Conservation (phyloP, 2,113 vertebrate genomes). For the Eira barbara region DNA sequence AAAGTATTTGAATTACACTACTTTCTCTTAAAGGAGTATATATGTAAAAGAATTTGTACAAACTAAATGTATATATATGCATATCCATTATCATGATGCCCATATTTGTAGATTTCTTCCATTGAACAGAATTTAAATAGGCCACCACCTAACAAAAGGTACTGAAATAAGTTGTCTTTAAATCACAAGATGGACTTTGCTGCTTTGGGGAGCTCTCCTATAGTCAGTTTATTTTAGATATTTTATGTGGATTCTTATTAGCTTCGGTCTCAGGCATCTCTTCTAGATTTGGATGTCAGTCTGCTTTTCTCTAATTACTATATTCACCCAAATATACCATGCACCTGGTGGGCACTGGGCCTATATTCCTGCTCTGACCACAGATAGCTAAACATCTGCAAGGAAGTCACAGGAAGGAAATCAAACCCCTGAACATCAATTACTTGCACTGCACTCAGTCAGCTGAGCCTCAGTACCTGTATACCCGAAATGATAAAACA, state of each 20-base stretch:
- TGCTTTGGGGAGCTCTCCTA: neutral
- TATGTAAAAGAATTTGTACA: neutral
- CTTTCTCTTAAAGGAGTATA: neutral
- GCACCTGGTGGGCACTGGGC: neutral
- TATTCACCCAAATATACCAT: neutral
- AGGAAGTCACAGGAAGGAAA: neutral
- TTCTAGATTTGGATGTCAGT: neutral
- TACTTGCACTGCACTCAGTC: neutral
- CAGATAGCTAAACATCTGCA: neutral
- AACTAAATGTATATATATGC: neutral
- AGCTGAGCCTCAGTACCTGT: neutral
- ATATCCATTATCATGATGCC: neutral
- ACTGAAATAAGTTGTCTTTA: neutral
- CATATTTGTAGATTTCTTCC: neutral
- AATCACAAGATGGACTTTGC: neutral
- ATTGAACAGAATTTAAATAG: neutral
- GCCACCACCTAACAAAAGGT: neutral
- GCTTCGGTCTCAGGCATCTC: neutral
- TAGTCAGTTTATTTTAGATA: neutral
- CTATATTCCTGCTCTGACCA: neutral
- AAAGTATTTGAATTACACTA: neutral
- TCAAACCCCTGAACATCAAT: neutral
- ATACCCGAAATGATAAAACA: neutral
- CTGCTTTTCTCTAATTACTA: neutral
- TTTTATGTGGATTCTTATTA: neutral